phyloP scores from a whole-genome alignment of 2,797 vertebrate genomes.

The Parambassis ranga region DNA sequence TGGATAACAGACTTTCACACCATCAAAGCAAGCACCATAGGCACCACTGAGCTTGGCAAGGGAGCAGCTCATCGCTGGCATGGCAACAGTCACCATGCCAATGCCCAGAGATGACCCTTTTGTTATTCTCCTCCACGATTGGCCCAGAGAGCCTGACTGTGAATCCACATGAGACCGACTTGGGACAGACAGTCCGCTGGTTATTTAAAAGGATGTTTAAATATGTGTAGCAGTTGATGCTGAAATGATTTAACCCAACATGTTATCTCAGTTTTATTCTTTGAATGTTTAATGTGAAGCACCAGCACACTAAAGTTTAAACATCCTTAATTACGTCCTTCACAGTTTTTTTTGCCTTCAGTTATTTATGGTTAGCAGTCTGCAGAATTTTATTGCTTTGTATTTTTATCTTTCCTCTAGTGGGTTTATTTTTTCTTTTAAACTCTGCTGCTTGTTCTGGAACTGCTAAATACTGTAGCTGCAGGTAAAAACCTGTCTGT shows the following conservation, averaged over 20 bases:
- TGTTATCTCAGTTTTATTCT: too few species aligned
- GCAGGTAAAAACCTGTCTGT: not conserved
- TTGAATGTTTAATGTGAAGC: not conserved
- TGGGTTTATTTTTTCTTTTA: not conserved
- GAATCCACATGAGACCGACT: not conserved
- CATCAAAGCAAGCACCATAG: not conserved
- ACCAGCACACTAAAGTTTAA: not conserved
- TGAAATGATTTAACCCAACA: not conserved
- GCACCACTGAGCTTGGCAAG: not conserved
- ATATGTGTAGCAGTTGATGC: not conserved
- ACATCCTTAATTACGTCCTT: not conserved
- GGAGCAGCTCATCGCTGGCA: slow-evolving; percentile 30
- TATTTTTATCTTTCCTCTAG: not conserved
- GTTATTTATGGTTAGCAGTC: too few species aligned
- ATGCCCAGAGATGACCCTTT: slow-evolving; percentile 29
- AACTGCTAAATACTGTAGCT: not conserved
- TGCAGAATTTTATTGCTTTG: not conserved
- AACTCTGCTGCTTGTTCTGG: not conserved
- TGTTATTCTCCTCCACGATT: slow-evolving; percentile 21
- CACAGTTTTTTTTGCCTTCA: not conserved
- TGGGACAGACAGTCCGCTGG: too few species aligned
- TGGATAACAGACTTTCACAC: not conserved
- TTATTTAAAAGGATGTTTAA: not conserved
- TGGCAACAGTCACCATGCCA: slow-evolving; percentile 57
- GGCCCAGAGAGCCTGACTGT: slow-evolving; percentile 11